Evolutionary conservation across 2,888 invertebrate genomes (phyloP), one percentile per base, ranked within the genome.

Genomic region (Pseudococcus jackbeardsleyi): DNA sequence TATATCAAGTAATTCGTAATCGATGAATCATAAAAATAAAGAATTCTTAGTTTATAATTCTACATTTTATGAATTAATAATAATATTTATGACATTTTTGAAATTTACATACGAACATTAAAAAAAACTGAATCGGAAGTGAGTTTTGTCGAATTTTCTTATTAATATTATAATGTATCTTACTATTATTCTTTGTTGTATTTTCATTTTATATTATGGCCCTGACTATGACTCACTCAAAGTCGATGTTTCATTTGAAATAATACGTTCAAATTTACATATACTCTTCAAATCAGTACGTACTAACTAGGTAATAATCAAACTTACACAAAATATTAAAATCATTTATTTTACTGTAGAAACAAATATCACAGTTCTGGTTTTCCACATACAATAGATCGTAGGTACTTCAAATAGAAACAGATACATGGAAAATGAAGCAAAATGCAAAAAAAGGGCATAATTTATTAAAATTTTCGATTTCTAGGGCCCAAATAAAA

Each of bases 1-100:
- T 99, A 99, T 93, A 97, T 99, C 4, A 99, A 99, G 93, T 99
- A 94, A 50, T 48, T 64, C 22, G 11, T 22, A 4, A 22, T 64
- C 19, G 19, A n/a, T n/a, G n/a, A n/a, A n/a, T n/a, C n/a, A n/a
- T n/a, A n/a, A n/a, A n/a, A n/a, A n/a, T n/a, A n/a, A n/a, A n/a
- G n/a, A n/a, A n/a, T n/a, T n/a, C n/a, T n/a, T n/a, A n/a, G n/a
- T n/a, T n/a, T n/a, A n/a, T n/a, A n/a, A n/a, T n/a, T n/a, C n/a
- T n/a, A n/a, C n/a, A n/a, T n/a, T n/a, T n/a, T n/a, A n/a, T n/a
- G n/a, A n/a, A n/a, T n/a, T n/a, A n/a, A n/a, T n/a, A n/a, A n/a
- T n/a, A n/a, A n/a, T n/a, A n/a, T n/a, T n/a, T n/a, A n/a, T n/a
- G n/a, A n/a, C n/a, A n/a, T n/a, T n/a, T n/a, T n/a, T n/a, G n/a